phyloP scores from a whole-genome alignment of 2,113 vertebrate species.

The Sander lucioperca region DNA sequence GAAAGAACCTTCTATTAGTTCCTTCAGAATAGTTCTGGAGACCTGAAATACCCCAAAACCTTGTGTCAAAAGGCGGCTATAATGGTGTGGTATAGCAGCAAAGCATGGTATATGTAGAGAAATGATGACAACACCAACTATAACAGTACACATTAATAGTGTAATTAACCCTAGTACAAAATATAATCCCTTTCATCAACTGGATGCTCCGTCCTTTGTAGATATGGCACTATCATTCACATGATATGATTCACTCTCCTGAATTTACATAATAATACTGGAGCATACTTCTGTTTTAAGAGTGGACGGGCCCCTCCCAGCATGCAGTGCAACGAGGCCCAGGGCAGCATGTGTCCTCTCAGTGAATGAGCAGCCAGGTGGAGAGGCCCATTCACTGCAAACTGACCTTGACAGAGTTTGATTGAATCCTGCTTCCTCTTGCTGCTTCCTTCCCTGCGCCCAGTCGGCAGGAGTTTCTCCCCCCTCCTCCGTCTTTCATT shows the following conservation, averaged over 20 bases:
- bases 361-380: slow-evolving; percentile 69
- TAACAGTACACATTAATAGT: too few species aligned
- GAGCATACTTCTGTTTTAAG: slow-evolving; percentile 14
- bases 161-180: too few species aligned
- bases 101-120: too few species aligned
- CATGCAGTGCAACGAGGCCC: slow-evolving; percentile 48
- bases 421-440: slow-evolving; percentile 79
- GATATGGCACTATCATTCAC: not conserved
- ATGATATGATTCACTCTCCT: slow-evolving; percentile 1
- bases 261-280: not conserved
- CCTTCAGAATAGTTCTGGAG: too few species aligned
- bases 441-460: slow-evolving; percentile 35
- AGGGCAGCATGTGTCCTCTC: slow-evolving; percentile 38
- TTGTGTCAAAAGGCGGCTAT: too few species aligned
- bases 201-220: not conserved
- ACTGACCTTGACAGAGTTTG: slow-evolving; percentile 81
- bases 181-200: not conserved
- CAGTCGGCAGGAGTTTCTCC: slow-evolving; percentile 24
- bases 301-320: slow-evolving; percentile 38
- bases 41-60: too few species aligned
- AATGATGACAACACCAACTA: too few species aligned
- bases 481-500: slow-evolving; percentile 39
- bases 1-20: too few species aligned
- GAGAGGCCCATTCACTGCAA: slow-evolving; percentile 70
- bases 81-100: too few species aligned